These are phyloP conservation scores for Panagrolaimus sp. DNA, from an alignment of 1,140 invertebrate genomes.

Conservation along the genomic window DNA sequence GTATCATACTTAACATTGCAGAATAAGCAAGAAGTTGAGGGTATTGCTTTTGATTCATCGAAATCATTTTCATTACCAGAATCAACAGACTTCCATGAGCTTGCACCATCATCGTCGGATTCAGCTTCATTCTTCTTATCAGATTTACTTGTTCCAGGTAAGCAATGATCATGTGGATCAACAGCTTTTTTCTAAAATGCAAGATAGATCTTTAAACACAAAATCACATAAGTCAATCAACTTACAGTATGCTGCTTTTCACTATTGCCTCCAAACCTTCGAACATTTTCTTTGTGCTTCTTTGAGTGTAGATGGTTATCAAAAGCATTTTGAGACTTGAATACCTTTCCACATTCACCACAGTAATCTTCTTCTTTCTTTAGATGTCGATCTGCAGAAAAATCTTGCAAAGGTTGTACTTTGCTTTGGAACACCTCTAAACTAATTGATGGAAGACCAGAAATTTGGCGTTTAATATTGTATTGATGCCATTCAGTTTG, in stretches of 20 bases:
- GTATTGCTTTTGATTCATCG: constrained; percentile 66
- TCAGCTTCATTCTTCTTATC: constrained; percentile 24
- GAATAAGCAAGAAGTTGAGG: constrained; percentile 79
- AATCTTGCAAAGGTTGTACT: constrained; percentile 25
- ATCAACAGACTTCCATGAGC: neutral
- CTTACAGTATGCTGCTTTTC: constrained; percentile 11
- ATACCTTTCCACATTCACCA: constrained; percentile 76
- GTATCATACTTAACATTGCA: constrained; percentile 73
- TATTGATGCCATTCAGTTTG: constrained; percentile 83
- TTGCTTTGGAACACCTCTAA: constrained; percentile 45
- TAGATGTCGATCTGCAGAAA: neutral
- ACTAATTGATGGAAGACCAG: constrained; percentile 52
- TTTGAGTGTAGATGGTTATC: constrained; percentile 86
- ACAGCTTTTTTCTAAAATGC: constrained; percentile 63
- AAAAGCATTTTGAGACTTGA: constrained; percentile 75
- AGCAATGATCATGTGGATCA: constrained; percentile 51
- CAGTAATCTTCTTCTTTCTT: constrained; percentile 66
- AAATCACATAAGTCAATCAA: too few species aligned
- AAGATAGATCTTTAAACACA: too few species aligned
- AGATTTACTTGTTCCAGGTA: too few species aligned
- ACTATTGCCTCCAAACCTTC: neutral
- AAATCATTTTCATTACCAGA: constrained; percentile 69
- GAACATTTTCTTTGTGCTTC: constrained; percentile 72
- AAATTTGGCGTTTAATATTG: constrained; percentile 82
- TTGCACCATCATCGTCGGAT: constrained; percentile 60